phyloP scores from a whole-genome alignment of 2,113 vertebrate species.

The Malurus alboscapulatus region DNA sequence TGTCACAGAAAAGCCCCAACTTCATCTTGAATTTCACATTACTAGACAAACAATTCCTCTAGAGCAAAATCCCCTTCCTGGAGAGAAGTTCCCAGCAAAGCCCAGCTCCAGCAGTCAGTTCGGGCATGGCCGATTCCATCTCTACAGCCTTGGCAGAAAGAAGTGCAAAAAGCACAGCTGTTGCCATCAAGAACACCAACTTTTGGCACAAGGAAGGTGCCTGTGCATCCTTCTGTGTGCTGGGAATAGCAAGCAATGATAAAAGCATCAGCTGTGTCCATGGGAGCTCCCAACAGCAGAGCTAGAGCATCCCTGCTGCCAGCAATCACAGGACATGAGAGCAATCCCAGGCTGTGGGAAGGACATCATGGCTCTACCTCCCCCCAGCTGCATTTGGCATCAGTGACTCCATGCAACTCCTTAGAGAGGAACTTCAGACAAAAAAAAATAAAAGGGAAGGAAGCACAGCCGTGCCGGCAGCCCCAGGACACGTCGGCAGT shows the following conservation, averaged over 20 bases:
- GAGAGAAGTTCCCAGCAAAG: neutral
- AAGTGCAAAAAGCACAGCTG: neutral
- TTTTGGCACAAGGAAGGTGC: neutral
- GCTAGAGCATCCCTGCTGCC: neutral
- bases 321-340: accelerated
- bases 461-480: neutral
- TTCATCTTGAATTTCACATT: neutral
- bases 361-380: accelerated
- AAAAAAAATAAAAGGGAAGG: neutral
- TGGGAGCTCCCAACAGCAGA: neutral
- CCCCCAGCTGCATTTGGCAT: neutral
- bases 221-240: neutral
- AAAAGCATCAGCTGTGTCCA: neutral
- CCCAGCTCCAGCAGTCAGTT: neutral
- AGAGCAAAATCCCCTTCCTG: neutral
- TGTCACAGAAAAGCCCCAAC: neutral
- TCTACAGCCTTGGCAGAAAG: accelerated
- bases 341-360: accelerated
- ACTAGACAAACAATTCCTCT: neutral
- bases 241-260: neutral
- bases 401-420: accelerated
- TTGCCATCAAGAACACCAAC: neutral
- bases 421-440: neutral
- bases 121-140: neutral
- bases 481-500: accelerated